Percentiles rank a stretch among this genome's conserved stretches.
phyloP scores from a whole-genome alignment of 2,888 invertebrate species.

The Zaprionus obscuricornis region DNA sequence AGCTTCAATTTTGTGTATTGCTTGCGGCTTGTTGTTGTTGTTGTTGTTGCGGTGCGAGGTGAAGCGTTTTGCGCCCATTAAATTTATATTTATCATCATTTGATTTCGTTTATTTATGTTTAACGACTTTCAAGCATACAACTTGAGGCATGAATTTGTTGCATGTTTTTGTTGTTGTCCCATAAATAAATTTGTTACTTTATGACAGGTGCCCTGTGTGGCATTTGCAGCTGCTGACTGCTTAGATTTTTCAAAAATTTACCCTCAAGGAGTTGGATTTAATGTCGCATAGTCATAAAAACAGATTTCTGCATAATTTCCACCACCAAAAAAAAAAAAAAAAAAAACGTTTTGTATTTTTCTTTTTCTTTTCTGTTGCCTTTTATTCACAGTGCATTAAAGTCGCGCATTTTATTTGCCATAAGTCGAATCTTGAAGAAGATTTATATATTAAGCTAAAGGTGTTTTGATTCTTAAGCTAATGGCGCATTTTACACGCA shows the following conservation, averaged over 20 bases:
- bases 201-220: conserved; percentile 51
- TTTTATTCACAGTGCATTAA: conserved; percentile 36
- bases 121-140: too few relatives aligned
- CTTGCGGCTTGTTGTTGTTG: conserved; percentile 16
- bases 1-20: conserved; percentile 8
- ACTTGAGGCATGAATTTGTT: conserved; percentile 1
- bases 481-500: conserved; percentile 34
- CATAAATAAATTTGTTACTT: conserved; percentile 63
- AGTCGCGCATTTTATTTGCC: too few relatives aligned
- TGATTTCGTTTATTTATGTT: conserved; percentile 40
- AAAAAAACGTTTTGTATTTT: conserved; percentile 36
- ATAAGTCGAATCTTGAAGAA: too few relatives aligned
- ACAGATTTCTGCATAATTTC: conserved; percentile 67
- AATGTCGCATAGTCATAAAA: conserved; percentile 50
- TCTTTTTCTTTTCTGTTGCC: background rate
- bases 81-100: conserved; percentile 65
- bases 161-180: background rate
- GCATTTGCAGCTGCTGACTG: conserved; percentile 28
- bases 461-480: conserved; percentile 20
- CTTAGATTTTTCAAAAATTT: conserved; percentile 4
- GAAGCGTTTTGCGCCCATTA: too few relatives aligned
- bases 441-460: background rate
- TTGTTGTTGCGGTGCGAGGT: too few relatives aligned
- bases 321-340: too few relatives aligned
- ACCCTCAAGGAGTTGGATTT: conserved; percentile 22